These are phyloP conservation scores for Argyrosomus japonicus DNA, from an alignment of 2,113 vertebrate genomes.

Conservation along the genomic window DNA sequence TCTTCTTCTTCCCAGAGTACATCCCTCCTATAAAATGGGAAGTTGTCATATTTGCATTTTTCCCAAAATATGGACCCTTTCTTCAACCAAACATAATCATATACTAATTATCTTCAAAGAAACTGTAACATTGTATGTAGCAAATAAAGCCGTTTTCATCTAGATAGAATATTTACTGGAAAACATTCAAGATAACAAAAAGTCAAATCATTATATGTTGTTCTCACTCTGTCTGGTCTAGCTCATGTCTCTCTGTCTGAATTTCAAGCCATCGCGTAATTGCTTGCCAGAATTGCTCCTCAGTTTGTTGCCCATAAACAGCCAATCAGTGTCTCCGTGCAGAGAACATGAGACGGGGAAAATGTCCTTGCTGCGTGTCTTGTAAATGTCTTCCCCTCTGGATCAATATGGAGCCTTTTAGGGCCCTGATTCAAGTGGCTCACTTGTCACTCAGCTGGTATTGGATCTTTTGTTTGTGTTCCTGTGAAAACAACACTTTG, in stretches of 20 bases:
- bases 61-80: background rate
- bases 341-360: constrained; percentile 33
- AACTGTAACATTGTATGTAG: background rate
- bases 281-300: constrained; percentile 46
- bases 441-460: constrained; percentile 49
- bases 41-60: too few relatives aligned
- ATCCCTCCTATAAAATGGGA: too few relatives aligned
- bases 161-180: background rate
- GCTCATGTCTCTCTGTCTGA: background rate
- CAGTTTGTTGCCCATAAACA: constrained; percentile 32
- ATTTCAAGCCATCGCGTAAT: constrained; percentile 20
- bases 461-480: constrained; percentile 60
- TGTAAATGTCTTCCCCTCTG: constrained; percentile 32
- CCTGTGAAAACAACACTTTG: constrained; percentile 30
- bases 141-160: background rate
- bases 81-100: background rate
- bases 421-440: constrained; percentile 21
- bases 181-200: background rate
- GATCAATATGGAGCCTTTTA: constrained; percentile 57
- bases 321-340: constrained; percentile 28
- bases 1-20: background rate
- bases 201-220: background rate
- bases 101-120: background rate
- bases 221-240: background rate
- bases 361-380: constrained; percentile 46